Conservation (phyloP, 1,140 invertebrate species). For the Batillaria attramentaria region DNA sequence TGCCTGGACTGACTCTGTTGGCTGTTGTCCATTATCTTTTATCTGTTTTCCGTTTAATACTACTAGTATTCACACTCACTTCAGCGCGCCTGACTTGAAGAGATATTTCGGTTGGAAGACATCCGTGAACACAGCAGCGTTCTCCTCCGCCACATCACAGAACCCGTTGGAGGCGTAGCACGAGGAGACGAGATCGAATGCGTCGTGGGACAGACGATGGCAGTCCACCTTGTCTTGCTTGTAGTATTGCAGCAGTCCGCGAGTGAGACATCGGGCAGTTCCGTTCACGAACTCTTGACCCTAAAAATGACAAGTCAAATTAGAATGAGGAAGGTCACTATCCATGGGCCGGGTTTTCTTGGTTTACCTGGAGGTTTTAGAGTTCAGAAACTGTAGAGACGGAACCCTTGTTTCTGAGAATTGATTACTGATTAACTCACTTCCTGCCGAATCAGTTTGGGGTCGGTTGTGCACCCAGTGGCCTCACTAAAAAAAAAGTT, state of each 20-base stretch:
- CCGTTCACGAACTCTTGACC: slow-evolving; percentile 28
- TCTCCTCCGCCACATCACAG: slow-evolving; percentile 26
- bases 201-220: slow-evolving; percentile 32
- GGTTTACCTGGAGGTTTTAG: background rate
- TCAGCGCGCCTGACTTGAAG: slow-evolving; percentile 21
- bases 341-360: background rate
- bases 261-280: slow-evolving; percentile 23
- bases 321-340: background rate
- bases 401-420: background rate
- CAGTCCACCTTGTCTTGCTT: slow-evolving; percentile 26
- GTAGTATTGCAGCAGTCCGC: slow-evolving; percentile 22
- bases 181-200: slow-evolving; percentile 21
- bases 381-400: background rate
- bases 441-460: background rate
- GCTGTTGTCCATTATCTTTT: background rate
- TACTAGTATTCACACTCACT: slow-evolving; percentile 13
- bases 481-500: no score
- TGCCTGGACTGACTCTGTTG: background rate
- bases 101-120: slow-evolving; percentile 25
- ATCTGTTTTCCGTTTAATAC: background rate
- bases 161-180: slow-evolving; percentile 32
- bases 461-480: no score
- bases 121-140: slow-evolving; percentile 10
- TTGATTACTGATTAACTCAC: background rate
- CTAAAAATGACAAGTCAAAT: background rate